phyloP scores from a whole-genome alignment of 2,113 vertebrate genomes.

The Geococcyx californianus region DNA sequence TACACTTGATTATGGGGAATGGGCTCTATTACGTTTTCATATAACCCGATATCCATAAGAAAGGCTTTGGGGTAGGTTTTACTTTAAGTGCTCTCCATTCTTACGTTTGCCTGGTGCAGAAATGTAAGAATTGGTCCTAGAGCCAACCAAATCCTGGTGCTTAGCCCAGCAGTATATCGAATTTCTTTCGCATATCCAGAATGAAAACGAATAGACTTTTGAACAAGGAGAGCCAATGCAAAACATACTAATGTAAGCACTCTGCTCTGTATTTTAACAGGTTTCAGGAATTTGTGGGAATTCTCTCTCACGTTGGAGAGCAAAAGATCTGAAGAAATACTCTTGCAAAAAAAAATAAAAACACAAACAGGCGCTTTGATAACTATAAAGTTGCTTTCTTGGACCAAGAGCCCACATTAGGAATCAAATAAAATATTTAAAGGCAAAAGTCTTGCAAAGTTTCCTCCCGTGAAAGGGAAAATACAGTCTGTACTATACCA shows the following conservation, averaged over 20 bases:
- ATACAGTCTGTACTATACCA: slow-evolving; percentile 3
- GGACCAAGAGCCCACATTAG: background rate
- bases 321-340: slow-evolving; percentile 58
- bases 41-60: slow-evolving; percentile 52
- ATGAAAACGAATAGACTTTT: slow-evolving; percentile 40
- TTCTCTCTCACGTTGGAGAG: background rate
- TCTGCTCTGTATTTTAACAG: slow-evolving; percentile 51
- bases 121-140: slow-evolving; percentile 55
- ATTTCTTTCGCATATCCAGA: slow-evolving; percentile 55
- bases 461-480: slow-evolving; percentile 33
- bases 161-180: slow-evolving; percentile 54
- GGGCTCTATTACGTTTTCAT: slow-evolving; percentile 62
- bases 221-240: slow-evolving; percentile 19
- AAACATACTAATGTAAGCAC: slow-evolving; percentile 5
- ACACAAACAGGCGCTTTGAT: slow-evolving; percentile 37
- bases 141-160: slow-evolving; percentile 55
- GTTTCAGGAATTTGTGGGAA: slow-evolving; percentile 56
- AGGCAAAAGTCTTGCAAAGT: slow-evolving; percentile 51
- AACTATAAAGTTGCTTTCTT: slow-evolving; percentile 57
- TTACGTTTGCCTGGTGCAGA: slow-evolving; percentile 18
- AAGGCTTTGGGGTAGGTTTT: slow-evolving; percentile 59
- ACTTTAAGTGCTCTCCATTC: slow-evolving; percentile 28
- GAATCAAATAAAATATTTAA: slow-evolving; percentile 64
- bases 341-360: slow-evolving; percentile 33
- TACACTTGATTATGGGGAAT: slow-evolving; percentile 43